Evolutionary conservation across 64 coral and sea anemone genomes (phyloP).

Genomic region (Porites australiensis): DNA sequence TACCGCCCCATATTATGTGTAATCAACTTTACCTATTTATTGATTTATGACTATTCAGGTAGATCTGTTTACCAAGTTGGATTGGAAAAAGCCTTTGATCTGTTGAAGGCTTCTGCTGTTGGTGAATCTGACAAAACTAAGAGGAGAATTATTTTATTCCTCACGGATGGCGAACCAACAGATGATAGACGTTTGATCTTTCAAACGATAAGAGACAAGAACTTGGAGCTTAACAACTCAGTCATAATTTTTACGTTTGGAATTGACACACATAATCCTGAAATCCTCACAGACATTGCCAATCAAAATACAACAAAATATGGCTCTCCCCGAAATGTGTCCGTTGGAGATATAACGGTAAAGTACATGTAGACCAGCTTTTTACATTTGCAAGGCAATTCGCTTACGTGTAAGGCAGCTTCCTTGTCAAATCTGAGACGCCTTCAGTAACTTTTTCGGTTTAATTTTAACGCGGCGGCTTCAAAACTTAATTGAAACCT

Average conservation of each 20-base stretch:
- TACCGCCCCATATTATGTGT: no score
- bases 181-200: background rate
- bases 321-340: background rate
- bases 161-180: constrained; percentile 1
- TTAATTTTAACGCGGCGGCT: no score
- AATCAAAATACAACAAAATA: constrained; percentile 17
- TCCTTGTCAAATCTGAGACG: no score
- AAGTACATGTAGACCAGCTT: background rate
- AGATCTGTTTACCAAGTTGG: background rate
- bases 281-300: constrained; percentile 2
- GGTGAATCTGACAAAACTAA: background rate
- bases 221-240: constrained; percentile 7
- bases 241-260: constrained; percentile 15
- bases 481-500: no score
- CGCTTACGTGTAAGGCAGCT: no score
- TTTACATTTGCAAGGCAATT: no score
- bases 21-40: background rate
- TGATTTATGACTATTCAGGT: background rate
- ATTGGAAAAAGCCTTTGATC: constrained; percentile 1
- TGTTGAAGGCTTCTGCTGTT: background rate
- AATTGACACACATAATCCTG: background rate
- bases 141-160: constrained; percentile 21
- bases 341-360: constrained; percentile 18
- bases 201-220: background rate
- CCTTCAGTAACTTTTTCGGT: no score